These are phyloP conservation scores for Actinernus sp. DNA, from an alignment of 92 coral and sea anemone genomes.

Conservation along the genomic window DNA sequence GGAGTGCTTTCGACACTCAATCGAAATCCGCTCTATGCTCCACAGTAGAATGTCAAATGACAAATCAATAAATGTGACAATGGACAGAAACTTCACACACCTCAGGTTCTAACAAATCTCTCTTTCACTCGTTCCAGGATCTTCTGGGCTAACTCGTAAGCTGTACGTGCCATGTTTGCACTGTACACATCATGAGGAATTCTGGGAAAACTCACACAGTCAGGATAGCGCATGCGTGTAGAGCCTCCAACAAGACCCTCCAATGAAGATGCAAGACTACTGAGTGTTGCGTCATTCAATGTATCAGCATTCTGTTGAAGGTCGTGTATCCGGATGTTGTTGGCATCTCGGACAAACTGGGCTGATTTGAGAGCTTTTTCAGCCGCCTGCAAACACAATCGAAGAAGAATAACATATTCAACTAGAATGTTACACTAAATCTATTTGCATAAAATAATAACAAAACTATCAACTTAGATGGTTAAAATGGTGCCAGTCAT, in stretches of 20 bases:
- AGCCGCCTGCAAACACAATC: constrained; percentile 55
- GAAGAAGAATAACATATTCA: too few species aligned
- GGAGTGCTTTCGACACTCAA: too few species aligned
- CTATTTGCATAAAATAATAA: too few species aligned
- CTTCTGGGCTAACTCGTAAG: constrained; percentile 28
- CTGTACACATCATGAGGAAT: constrained; percentile 77
- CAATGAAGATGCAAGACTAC: constrained; percentile 28
- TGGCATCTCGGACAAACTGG: constrained; percentile 53
- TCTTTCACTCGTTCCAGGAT: constrained; percentile 40
- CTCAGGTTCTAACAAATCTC: too few species aligned
- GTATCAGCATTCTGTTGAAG: constrained; percentile 26
- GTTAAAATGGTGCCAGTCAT: too few species aligned
- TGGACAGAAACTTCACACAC: too few species aligned
- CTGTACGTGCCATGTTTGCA: constrained; percentile 32
- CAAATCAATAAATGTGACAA: too few species aligned
- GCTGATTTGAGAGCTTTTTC: constrained; percentile 85
- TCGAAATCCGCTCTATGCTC: too few species aligned
- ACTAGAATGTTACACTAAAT: too few species aligned
- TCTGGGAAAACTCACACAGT: constrained; percentile 40
- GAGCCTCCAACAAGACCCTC: constrained; percentile 56
- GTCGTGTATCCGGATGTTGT: constrained; percentile 47
- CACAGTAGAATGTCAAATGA: too few species aligned
- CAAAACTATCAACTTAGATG: too few species aligned
- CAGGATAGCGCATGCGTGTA: constrained; percentile 85
- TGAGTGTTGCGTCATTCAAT: constrained; percentile 37